These are phyloP conservation scores for Cephalopterus ornatus DNA, from an alignment of 2,113 vertebrate species.

Conservation along the genomic window DNA sequence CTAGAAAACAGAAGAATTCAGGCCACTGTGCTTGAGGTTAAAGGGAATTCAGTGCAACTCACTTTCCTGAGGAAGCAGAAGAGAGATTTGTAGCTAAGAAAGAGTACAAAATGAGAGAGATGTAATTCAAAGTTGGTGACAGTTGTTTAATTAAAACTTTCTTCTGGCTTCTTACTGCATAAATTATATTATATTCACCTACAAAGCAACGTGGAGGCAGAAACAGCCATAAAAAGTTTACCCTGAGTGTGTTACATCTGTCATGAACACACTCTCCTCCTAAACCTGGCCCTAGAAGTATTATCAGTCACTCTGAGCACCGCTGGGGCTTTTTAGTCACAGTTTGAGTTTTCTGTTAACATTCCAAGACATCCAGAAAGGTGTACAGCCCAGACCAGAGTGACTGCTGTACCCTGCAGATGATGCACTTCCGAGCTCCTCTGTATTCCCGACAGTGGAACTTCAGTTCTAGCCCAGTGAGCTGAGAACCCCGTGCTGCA, in stretches of 20 bases:
- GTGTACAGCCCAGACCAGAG: not conserved
- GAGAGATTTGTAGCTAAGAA: not conserved
- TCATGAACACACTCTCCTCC: not conserved
- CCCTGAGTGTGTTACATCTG: rapidly evolving
- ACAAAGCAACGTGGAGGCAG: not conserved
- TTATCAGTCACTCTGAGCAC: not conserved
- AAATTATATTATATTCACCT: not conserved
- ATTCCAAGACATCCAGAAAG: not conserved
- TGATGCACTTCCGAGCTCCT: not conserved
- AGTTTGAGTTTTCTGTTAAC: not conserved
- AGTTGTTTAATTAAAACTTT: slow-evolving; percentile 25
- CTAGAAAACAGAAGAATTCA: not conserved
- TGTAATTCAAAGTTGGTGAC: not conserved
- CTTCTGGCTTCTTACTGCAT: not conserved
- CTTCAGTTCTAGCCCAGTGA: not conserved
- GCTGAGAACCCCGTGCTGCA: not conserved
- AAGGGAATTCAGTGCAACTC: not conserved
- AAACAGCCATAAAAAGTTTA: not conserved
- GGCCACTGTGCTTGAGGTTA: not conserved
- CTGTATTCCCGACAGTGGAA: not conserved
- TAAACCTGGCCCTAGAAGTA: not conserved
- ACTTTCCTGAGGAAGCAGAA: not conserved
- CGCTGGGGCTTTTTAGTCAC: not conserved
- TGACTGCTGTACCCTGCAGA: not conserved
- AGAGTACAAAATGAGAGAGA: not conserved